These are phyloP conservation scores for Metallyticus violacea DNA, from an alignment of 2,888 invertebrate genomes.

Conservation along the genomic window DNA sequence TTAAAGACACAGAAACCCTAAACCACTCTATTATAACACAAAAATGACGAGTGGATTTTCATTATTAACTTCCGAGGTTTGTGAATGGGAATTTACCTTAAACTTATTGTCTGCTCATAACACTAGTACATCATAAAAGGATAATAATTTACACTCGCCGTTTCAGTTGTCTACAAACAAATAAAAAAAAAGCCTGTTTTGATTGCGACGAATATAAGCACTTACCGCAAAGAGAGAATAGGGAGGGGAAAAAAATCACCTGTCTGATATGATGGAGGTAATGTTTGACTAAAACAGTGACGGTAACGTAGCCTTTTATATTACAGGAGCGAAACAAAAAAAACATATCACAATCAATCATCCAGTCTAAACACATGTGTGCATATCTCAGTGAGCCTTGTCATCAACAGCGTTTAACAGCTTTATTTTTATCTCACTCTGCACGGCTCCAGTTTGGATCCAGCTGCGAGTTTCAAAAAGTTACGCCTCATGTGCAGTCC, in stretches of 20 bases:
- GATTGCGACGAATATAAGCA: neutral
- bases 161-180: neutral
- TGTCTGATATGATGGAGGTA: neutral
- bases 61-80: neutral
- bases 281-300: neutral
- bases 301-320: neutral
- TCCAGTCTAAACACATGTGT: neutral
- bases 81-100: neutral
- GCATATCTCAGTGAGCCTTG: neutral
- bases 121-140: neutral
- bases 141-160: neutral
- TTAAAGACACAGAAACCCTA: neutral
- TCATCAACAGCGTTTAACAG: conserved; percentile 14
- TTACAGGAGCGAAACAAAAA: no score
- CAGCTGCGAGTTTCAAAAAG: neutral
- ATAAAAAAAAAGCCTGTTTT: neutral
- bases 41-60: neutral
- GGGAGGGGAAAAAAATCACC: neutral
- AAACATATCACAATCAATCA: conserved; percentile 17
- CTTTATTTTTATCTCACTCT: conserved; percentile 1
- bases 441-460: neutral
- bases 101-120: neutral
- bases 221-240: neutral
- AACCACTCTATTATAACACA: neutral
- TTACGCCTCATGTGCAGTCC: no score